Evolutionary conservation across 2,888 invertebrate species (phyloP).

Genomic region (Melanophora roralis): DNA sequence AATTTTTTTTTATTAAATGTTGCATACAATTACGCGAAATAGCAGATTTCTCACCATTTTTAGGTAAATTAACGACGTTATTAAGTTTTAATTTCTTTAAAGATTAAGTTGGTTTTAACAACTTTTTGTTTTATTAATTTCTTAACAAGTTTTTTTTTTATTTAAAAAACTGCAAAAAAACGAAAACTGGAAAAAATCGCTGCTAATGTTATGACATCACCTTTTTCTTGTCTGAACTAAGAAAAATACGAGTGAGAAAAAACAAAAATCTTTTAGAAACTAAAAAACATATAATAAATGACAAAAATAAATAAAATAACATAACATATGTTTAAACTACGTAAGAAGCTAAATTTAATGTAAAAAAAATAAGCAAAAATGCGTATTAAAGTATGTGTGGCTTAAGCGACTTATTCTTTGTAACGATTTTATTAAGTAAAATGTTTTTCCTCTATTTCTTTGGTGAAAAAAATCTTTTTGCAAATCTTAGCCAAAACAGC

Average conservation of each 20-base stretch:
- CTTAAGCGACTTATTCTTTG: no score
- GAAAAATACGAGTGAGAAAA: conserved; percentile 24
- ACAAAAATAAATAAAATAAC: conserved; percentile 22
- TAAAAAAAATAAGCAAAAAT: conserved; percentile 3
- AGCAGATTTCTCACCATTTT: conserved; percentile 32
- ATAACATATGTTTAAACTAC: conserved; percentile 11
- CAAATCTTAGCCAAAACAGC: no score
- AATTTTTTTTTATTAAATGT: no score
- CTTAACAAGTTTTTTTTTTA: conserved; percentile 24
- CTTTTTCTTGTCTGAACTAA: conserved; percentile 44
- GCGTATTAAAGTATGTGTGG: not conserved
- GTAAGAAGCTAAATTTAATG: conserved; percentile 9
- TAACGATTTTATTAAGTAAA: no score
- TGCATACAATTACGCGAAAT: no score
- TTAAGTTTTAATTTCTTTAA: conserved; percentile 31
- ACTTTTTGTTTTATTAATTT: conserved; percentile 26
- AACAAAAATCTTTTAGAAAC: conserved; percentile 27
- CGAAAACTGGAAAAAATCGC: conserved; percentile 54
- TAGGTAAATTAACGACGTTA: conserved; percentile 41
- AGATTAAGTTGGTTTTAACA: conserved; percentile 4
- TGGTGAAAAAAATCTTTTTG: no score
- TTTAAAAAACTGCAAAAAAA: conserved; percentile 1
- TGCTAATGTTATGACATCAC: conserved; percentile 59
- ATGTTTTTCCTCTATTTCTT: no score
- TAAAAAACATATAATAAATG: conserved; percentile 4